Base-by-base conservation (phyloP, 2,113 vertebrate species). In the Tragulus kanchil region DNA sequence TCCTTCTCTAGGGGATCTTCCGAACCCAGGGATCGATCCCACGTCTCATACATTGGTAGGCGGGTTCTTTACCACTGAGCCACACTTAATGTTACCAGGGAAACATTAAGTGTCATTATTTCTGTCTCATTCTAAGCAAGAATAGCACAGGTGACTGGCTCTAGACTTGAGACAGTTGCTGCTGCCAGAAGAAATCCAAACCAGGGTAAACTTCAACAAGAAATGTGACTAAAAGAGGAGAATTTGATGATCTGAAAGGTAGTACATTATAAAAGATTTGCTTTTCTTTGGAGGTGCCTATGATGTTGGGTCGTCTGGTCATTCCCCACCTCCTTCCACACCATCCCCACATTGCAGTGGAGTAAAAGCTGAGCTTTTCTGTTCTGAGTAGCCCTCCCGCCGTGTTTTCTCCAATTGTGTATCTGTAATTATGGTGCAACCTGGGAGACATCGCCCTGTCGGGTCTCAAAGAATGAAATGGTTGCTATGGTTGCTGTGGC, bases 401-500 rank as follows among this genome's bases (percentile, higher is more conserved):
- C 65, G 77, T 4, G 36, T 85, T 82, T 83, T 85, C 85, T 73
- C 4, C 56, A 58, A 5, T 16, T 52, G 52, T 88, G 75, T 45
- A 19, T 96, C 64, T 82, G 59, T 95, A 82, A 93, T 90, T 56
- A 45, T 8, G 17, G 31, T 13, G 12, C n/a, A 45, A 7, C 88
- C 83, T 71, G 11, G 89, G 85, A 96, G 64, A 88, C 42, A 6
- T n/a, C 31, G 91, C 78, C 77, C 79, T 78, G 62, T 59, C 0
- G 7, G 54, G 85, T 59, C 89, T 64, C 23, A 58, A 58, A 97
- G 89, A 91, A 96, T 79, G 89, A 73, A 78, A 8, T 28, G 14
- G 94, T 97, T 98, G 93, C 94, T 54, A 45, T 95, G 94, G 94
- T 83, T 94, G 54, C 94, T 67, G 14, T 0, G 3, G 64, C 78